Evolutionary conservation across 2,797 vertebrate genomes (phyloP).

Genomic region (Momotus momota): DNA sequence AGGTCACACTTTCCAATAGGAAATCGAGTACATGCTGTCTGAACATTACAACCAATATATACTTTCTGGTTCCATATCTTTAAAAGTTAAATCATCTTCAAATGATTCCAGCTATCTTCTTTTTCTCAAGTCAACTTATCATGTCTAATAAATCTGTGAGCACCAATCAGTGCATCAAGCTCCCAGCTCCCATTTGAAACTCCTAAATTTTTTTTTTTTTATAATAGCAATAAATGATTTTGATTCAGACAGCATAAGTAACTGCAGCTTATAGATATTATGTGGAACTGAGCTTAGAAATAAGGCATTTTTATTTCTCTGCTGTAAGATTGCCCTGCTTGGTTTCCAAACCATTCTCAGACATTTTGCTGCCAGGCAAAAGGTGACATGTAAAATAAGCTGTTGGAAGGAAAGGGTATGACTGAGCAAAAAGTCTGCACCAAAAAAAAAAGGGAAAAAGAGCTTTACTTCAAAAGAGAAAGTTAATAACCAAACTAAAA

Average conservation of each 20-base stretch:
- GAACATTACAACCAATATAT: background rate
- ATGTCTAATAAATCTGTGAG: conserved; percentile 20
- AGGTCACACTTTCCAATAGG: background rate
- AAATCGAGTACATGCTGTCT: background rate
- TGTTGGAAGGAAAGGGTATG: background rate
- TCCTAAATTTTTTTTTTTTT: conserved; percentile 1
- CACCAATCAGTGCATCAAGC: background rate
- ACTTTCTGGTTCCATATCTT: background rate
- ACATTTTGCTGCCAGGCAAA: conserved; percentile 24
- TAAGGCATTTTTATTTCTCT: conserved; percentile 42
- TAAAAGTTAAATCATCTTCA: conserved; percentile 29
- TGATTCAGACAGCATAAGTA: conserved; percentile 46
- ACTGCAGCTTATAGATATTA: conserved; percentile 10
- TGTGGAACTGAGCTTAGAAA: conserved; percentile 20
- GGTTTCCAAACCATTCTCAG: conserved; percentile 40
- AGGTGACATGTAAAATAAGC: conserved; percentile 22
- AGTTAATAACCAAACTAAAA: background rate
- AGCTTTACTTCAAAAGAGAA: background rate
- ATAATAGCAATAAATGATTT: conserved; percentile 35
- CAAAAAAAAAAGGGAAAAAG: background rate
- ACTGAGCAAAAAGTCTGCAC: background rate
- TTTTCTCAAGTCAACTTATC: conserved; percentile 15
- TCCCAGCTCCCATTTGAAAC: background rate
- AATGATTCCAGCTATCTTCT: background rate
- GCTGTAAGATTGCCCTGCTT: background rate